Base-by-base conservation (phyloP, 1,140 invertebrate species). In the Drosophila truncata region DNA sequence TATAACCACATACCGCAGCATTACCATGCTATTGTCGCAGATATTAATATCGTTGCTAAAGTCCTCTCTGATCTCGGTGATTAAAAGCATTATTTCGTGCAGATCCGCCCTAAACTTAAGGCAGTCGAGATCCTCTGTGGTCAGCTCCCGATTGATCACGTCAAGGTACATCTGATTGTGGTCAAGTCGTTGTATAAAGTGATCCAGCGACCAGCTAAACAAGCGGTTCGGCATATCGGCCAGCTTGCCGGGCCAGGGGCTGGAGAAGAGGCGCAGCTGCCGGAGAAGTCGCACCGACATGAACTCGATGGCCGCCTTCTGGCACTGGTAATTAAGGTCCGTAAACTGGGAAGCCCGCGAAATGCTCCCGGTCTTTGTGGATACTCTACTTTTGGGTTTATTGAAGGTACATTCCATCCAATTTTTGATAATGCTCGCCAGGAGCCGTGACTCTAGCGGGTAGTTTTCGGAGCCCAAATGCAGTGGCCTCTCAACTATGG, bases 171-270 rank as follows among this genome's bases (percentile, higher is more conserved):
- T 13, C 23, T 70, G 71, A 31, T 54, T 80, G 0, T 70, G 4
- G 1, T 31, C 11, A 2, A 41, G 27, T 3, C 83, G 76, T 7
- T 8, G 2, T n/a, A 63, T 0, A 33, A 87, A 87, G 37, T 66
- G n/a, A 0, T 83, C 71, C 10, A 57, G 13, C 1, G 83, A 80
- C 83, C 83, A 87, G 10, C 49, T 18, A 14, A 87, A 87, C 4
- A 87, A 39, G 2, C 52, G 39, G 16, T 83, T 35, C 0, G 83
- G 83, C 4, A 66, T 31, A 0, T 69, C 49, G 4, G 25, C 13
- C 2, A 62, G 4, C 0, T 77, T 54, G 3, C 67, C 64, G 2
- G 83, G 66, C 76, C 76, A 83, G 14, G 60, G 54, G 6, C 58
- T 47, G 3, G 55, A 20, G 0, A 80, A 54, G 1, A 66, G 52